Evolutionary conservation across 2,113 vertebrate genomes (phyloP).

Genomic region (Eidolon helvum): DNA sequence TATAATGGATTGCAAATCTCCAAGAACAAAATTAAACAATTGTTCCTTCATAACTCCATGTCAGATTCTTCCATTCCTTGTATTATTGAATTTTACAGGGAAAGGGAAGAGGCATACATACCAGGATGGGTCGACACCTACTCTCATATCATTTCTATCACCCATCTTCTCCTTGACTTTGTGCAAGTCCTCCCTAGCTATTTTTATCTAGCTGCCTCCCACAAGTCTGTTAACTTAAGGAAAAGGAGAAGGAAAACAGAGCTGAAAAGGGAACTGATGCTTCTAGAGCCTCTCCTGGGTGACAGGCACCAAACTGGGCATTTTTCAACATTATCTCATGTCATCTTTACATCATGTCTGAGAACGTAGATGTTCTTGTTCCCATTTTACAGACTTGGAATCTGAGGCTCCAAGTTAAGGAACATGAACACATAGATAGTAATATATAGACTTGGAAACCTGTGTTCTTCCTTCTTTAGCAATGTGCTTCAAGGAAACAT

Average conservation of each 20-base stretch:
- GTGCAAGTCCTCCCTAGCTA: background rate
- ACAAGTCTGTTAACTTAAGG: background rate
- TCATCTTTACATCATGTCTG: background rate
- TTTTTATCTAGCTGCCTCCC: constrained; percentile 41
- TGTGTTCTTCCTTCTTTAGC: background rate
- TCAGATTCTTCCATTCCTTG: background rate
- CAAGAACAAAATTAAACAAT: background rate
- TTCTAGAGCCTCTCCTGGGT: background rate
- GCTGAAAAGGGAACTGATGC: background rate
- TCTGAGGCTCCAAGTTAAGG: background rate
- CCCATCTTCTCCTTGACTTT: constrained; percentile 5
- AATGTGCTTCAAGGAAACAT: background rate
- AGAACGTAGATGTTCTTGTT: background rate
- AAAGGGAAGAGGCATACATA: background rate
- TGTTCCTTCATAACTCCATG: background rate
- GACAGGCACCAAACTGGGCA: background rate
- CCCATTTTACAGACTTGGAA: background rate
- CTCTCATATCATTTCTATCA: background rate
- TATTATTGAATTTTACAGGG: background rate
- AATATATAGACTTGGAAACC: background rate
- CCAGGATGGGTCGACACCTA: background rate
- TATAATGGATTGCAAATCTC: background rate
- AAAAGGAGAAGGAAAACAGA: background rate
- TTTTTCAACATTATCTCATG: background rate
- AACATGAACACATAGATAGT: background rate